These are phyloP conservation scores for Nomada hirtipes DNA, from an alignment of 2,888 invertebrate species.

Conservation along the genomic window DNA sequence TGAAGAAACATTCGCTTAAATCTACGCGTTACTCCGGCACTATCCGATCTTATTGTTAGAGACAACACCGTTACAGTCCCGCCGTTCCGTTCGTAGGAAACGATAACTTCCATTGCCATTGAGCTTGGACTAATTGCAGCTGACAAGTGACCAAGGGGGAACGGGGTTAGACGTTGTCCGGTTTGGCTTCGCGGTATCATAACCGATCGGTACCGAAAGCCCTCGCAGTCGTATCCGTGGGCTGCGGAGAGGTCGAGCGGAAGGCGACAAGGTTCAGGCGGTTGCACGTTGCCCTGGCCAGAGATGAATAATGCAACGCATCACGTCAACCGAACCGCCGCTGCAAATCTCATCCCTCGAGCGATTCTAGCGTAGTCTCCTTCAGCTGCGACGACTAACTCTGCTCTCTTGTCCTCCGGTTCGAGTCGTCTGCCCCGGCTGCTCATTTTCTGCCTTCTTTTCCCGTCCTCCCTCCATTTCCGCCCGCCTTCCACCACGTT, in stretches of 20 bases:
- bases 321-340: constrained; percentile 78
- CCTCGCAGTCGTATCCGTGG: constrained; percentile 38
- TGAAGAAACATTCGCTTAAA: too few species aligned
- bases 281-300: constrained; percentile 74
- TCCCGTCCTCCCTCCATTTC: constrained; percentile 32
- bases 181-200: constrained; percentile 74
- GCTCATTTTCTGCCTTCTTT: constrained; percentile 34
- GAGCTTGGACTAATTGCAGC: constrained; percentile 72
- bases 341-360: constrained; percentile 78
- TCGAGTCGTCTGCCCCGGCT: not conserved
- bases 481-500: constrained; percentile 25
- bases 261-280: constrained; percentile 49
- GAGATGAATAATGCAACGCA: constrained; percentile 82
- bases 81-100: not conserved
- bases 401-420: constrained; percentile 22
- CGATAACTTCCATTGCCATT: constrained; percentile 13
- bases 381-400: constrained; percentile 20
- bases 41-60: not conserved
- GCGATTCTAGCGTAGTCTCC: constrained; percentile 29
- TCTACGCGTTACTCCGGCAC: not conserved
- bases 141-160: constrained; percentile 71
- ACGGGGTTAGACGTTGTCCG: constrained; percentile 53
- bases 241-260: constrained; percentile 25
- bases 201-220: constrained; percentile 56
- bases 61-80: not conserved